Percentiles rank a stretch among this genome's conserved stretches.
Conservation (phyloP, 2,113 vertebrate species). For the Poecilia latipinna region DNA sequence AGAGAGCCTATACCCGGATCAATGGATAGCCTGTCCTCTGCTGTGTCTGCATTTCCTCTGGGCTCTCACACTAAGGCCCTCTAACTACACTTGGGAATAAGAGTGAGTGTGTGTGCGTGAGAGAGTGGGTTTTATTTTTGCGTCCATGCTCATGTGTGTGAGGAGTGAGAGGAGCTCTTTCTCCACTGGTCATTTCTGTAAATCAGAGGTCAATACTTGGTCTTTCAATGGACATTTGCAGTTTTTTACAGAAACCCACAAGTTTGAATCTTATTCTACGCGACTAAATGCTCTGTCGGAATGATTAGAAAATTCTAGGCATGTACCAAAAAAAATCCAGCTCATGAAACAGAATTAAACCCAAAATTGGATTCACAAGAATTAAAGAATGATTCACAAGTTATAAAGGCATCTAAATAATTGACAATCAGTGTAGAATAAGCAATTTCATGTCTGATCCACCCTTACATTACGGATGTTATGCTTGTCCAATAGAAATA, state of each 20-base stretch:
- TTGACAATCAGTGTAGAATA: not conserved
- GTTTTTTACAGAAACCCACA: not conserved
- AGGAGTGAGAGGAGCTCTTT: conserved; percentile 33
- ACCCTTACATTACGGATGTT: too few species aligned
- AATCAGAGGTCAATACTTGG: conserved; percentile 52
- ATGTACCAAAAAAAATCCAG: not conserved
- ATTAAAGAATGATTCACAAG: not conserved
- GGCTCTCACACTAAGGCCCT: conserved; percentile 73
- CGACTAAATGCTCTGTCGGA: conserved; percentile 7
- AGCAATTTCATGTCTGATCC: not conserved
- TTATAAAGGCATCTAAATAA: not conserved
- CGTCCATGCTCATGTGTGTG: conserved; percentile 15
- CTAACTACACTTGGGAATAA: conserved; percentile 49
- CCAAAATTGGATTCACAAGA: not conserved
- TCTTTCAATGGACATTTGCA: conserved; percentile 28
- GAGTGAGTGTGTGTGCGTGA: conserved; percentile 11
- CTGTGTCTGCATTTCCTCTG: conserved; percentile 79
- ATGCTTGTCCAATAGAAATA: too few species aligned
- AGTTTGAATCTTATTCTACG: conserved; percentile 23
- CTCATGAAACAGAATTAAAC: not conserved
- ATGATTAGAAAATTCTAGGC: not conserved
- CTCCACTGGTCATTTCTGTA: conserved; percentile 37
- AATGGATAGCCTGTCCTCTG: conserved; percentile 76
- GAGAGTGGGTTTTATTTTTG: conserved; percentile 5
- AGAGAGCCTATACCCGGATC: conserved; percentile 65